These are phyloP conservation scores for Pipra filicauda DNA, from an alignment of 2,113 vertebrate species.

Conservation along the genomic window DNA sequence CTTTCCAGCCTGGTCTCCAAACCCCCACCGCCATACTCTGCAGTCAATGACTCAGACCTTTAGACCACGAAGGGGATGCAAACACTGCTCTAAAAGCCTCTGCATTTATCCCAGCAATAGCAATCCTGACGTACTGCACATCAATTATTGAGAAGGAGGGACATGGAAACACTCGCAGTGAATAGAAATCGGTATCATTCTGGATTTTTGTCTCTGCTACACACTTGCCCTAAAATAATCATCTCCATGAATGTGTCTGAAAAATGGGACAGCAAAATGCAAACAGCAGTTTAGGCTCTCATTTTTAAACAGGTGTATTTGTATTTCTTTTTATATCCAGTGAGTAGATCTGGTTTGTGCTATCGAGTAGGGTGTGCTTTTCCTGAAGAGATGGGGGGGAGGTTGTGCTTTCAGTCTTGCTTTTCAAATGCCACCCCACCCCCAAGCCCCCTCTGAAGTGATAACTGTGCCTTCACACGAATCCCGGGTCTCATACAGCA, in stretches of 20 bases:
- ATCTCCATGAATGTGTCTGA: not conserved
- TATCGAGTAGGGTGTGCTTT: accelerated
- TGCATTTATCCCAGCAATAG: not conserved
- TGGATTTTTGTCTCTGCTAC: not conserved
- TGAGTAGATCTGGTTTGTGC: not conserved
- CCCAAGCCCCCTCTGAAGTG: not conserved
- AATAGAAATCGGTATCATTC: not conserved
- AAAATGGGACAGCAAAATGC: not conserved
- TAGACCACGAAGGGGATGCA: not conserved
- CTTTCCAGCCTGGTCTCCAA: not conserved
- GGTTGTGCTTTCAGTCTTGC: not conserved
- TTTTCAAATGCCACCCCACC: not conserved
- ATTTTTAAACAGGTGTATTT: not conserved
- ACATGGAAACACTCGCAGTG: accelerated
- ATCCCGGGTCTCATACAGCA: not conserved
- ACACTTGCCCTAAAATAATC: not conserved
- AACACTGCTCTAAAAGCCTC: not conserved
- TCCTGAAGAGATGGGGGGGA: not conserved
- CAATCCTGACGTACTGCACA: not conserved
- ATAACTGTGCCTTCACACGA: not conserved
- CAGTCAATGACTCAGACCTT: not conserved
- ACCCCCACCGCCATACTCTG: not conserved
- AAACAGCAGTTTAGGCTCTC: not conserved
- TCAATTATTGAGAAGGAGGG: not conserved
- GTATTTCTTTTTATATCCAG: not conserved